Percentiles rank a stretch among this genome's conserved stretches.
phyloP scores from a whole-genome alignment of 2,888 invertebrate species.

The Adelphocoris suturalis region DNA sequence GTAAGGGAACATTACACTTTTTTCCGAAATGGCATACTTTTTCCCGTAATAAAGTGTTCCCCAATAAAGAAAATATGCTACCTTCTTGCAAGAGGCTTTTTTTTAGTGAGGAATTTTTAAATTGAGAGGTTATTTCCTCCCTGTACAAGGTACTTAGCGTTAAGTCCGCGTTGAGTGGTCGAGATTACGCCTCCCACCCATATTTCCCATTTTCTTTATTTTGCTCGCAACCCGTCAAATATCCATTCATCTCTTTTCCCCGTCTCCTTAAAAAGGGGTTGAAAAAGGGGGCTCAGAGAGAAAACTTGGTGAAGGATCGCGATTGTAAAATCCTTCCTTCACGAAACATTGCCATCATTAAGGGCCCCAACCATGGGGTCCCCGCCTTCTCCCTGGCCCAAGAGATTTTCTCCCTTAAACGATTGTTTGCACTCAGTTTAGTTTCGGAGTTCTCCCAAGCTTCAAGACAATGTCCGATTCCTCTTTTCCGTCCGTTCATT shows the following conservation, averaged over 20 bases:
- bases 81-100: too few relatives aligned
- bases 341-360: conserved; percentile 39
- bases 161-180: background rate
- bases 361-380: background rate
- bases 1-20: too few relatives aligned
- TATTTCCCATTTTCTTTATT: background rate
- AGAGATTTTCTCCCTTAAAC: background rate
- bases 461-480: conserved; percentile 30
- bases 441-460: background rate
- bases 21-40: too few relatives aligned
- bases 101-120: background rate
- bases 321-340: conserved; percentile 36
- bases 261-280: background rate
- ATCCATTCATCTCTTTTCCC: background rate
- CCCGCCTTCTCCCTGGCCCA: background rate
- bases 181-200: background rate
- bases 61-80: too few relatives aligned
- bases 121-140: background rate
- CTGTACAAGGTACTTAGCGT: background rate
- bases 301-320: conserved; percentile 12
- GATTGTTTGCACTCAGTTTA: conserved; percentile 42
- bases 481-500: background rate
- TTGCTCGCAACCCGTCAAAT: conserved; percentile 18
- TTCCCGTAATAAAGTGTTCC: too few relatives aligned
- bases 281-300: background rate